A percentile compares a stretch with the other conserved stretches of the same genome.
Evolutionary conservation across 2,113 vertebrate genomes (phyloP).

Genomic region (Erythrocebus patas): DNA sequence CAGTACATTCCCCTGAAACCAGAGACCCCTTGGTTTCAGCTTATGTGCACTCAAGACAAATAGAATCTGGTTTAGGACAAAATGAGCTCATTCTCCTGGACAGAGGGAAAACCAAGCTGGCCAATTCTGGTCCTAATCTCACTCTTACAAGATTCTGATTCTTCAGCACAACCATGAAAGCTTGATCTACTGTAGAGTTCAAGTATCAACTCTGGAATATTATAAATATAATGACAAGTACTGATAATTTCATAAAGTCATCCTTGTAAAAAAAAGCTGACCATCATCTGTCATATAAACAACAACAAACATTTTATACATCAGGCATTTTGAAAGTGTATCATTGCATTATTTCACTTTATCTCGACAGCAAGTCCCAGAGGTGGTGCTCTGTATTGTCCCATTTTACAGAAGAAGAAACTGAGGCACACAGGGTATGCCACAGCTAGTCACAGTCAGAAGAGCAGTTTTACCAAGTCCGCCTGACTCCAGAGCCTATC

Average conservation of each 20-base stretch:
- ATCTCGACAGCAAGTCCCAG: not conserved
- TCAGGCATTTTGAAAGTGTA: not conserved
- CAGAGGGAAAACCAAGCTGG: not conserved
- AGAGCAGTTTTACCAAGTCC: not conserved
- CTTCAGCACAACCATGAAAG: not conserved
- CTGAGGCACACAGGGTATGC: not conserved
- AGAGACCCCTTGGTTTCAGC: not conserved
- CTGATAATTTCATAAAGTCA: not conserved
- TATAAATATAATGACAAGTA: not conserved
- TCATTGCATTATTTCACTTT: not conserved
- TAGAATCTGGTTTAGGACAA: not conserved
- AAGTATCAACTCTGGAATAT: not conserved
- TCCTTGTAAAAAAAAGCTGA: not conserved
- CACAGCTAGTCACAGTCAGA: not conserved
- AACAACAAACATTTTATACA: not conserved
- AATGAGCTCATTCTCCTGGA: constrained; percentile 18
- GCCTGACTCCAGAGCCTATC: not conserved
- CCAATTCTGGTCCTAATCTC: not conserved
- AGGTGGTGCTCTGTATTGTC: not conserved
- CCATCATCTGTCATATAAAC: not conserved
- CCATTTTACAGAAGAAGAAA: not conserved
- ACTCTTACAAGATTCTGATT: not conserved
- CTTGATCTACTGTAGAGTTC: not conserved
- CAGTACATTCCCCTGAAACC: not conserved
- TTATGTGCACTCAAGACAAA: not conserved